These are phyloP conservation scores for Epinephelus awoara DNA, from an alignment of 2,797 vertebrate species.

Conservation along the genomic window DNA sequence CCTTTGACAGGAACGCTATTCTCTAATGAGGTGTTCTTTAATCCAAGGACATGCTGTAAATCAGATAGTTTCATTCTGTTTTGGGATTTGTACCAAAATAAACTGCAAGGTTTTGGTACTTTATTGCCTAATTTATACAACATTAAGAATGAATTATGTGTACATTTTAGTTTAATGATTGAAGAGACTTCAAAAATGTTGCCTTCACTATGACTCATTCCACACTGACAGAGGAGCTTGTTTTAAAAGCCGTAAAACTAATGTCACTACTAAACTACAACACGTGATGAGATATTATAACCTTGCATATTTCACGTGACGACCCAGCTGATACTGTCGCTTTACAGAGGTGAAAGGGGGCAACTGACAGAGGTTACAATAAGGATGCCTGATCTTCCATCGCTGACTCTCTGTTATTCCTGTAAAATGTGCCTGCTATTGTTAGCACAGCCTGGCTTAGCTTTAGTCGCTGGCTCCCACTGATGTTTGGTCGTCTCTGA, in stretches of 20 bases:
- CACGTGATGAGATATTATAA: slow-evolving; percentile 47
- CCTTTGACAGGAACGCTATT: slow-evolving; percentile 8
- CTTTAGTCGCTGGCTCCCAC: slow-evolving; percentile 2
- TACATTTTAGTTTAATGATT: too few species aligned
- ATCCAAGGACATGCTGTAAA: background rate
- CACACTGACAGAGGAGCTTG: slow-evolving; percentile 34
- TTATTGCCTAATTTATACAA: background rate
- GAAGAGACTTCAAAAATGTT: background rate
- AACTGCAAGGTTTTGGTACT: background rate
- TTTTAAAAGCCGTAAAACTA: slow-evolving; percentile 63
- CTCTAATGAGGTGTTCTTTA: background rate
- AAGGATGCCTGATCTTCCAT: slow-evolving; percentile 24
- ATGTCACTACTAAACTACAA: slow-evolving; percentile 34
- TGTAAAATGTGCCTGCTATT: slow-evolving; percentile 31
- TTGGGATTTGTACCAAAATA: background rate
- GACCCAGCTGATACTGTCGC: background rate
- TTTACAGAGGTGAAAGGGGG: background rate
- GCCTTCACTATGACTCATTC: slow-evolving; percentile 35
- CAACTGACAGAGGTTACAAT: slow-evolving; percentile 1
- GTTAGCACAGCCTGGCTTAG: slow-evolving; percentile 33
- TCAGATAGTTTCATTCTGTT: slow-evolving; percentile 6
- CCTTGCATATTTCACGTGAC: slow-evolving; percentile 12
- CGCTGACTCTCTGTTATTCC: slow-evolving; percentile 31
- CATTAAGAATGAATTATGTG: background rate
- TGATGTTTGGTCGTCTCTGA: slow-evolving; percentile 14